A percentile compares a stretch with the other conserved stretches of the same genome.
phyloP scores from a whole-genome alignment of 2,113 vertebrate genomes.

The Xiphophorus couchianus region DNA sequence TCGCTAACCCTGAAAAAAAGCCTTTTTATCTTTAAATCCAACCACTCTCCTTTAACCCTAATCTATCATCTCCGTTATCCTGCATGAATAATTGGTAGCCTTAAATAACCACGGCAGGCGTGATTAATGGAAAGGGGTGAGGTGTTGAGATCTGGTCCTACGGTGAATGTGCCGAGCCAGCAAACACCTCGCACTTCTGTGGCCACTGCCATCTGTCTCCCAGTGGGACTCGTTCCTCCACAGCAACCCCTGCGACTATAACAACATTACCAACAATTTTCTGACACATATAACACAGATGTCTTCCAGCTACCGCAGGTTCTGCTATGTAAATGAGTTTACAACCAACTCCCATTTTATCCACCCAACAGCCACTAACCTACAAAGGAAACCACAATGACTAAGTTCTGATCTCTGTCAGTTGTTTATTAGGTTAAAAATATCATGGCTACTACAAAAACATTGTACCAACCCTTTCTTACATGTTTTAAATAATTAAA shows the following conservation, averaged over 20 bases:
- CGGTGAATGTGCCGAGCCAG: conserved; percentile 79
- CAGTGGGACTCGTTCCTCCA: conserved; percentile 65
- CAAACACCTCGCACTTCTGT: conserved; percentile 68
- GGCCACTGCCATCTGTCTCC: conserved; percentile 82
- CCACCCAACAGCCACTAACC: neutral
- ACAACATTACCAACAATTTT: conserved; percentile 62
- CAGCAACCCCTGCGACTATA: conserved; percentile 56
- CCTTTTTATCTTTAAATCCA: conserved; percentile 54
- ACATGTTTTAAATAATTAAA: too few relatives aligned
- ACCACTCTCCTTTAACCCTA: conserved; percentile 81
- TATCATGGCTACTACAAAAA: too few relatives aligned
- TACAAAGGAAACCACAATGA: neutral
- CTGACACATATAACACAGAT: conserved; percentile 56
- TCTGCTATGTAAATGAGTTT: conserved; percentile 16
- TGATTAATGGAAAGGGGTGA: conserved; percentile 80
- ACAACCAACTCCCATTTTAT: conserved; percentile 11
- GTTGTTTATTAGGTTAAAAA: neutral
- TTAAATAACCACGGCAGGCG: conserved; percentile 78
- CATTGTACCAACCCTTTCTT: too few relatives aligned
- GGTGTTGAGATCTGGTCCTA: conserved; percentile 74
- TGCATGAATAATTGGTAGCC: conserved; percentile 81
- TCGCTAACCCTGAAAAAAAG: conserved; percentile 40
- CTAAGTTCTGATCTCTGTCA: neutral
- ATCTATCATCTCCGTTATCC: conserved; percentile 77
- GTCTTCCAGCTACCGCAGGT: conserved; percentile 43